Evolutionary conservation across 2,888 invertebrate genomes (phyloP).

Genomic region (Villa cingulata): DNA sequence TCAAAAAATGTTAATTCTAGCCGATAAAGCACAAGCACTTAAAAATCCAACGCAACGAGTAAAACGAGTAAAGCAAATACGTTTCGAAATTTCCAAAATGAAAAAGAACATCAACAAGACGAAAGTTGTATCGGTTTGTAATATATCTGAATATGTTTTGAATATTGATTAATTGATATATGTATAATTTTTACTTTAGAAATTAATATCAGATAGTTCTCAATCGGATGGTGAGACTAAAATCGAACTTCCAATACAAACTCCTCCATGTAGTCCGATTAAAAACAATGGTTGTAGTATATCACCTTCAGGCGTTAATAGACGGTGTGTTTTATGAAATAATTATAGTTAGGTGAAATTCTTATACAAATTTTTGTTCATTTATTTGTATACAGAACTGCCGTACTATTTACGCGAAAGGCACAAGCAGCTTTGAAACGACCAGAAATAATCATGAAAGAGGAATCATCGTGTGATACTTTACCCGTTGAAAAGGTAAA

Average conservation of each 20-base stretch:
- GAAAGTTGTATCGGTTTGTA: conserved; percentile 25
- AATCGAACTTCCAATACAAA: conserved; percentile 22
- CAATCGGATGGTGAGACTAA: conserved; percentile 32
- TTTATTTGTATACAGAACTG: conserved; percentile 41
- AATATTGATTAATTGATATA: not conserved
- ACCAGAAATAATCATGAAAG: conserved; percentile 21
- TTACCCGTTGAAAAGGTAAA: conserved; percentile 21
- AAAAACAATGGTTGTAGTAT: conserved; percentile 31
- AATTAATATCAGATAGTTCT: conserved; percentile 25
- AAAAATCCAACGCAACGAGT: conserved; percentile 44
- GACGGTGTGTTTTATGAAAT: conserved; percentile 26
- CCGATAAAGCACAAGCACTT: conserved; percentile 47
- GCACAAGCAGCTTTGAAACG: conserved; percentile 44
- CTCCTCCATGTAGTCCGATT: conserved; percentile 35
- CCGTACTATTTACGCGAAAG: conserved; percentile 65
- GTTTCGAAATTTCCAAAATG: conserved; percentile 44
- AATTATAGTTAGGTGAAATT: too few species aligned
- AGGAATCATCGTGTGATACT: conserved; percentile 18
- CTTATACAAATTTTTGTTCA: not conserved
- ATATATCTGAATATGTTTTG: not conserved
- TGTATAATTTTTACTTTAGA: not conserved
- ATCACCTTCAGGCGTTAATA: conserved; percentile 35
- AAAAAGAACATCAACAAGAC: conserved; percentile 33
- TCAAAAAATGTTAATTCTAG: conserved; percentile 42
- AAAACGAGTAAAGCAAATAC: conserved; percentile 44